Evolutionary conservation across 2,888 invertebrate genomes (phyloP), one percentile per base, ranked within the genome.

Genomic region (Heteromyza rotundicornis): DNA sequence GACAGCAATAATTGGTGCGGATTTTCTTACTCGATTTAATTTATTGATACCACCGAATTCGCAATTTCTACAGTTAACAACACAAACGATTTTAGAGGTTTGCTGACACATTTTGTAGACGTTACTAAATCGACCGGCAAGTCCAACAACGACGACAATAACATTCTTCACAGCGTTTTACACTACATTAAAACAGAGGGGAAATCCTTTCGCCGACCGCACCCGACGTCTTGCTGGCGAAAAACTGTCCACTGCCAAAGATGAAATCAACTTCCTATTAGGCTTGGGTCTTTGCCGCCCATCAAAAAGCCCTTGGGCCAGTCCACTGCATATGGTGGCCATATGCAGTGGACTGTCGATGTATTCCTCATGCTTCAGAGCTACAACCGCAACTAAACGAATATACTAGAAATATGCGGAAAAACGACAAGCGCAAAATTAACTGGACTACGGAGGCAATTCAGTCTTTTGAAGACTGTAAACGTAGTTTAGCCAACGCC

Each of bases 1-100:
- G 47, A 49, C 65, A 16, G 63, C 69, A 2, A 69, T 68, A 58
- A 50, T 69, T 19, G 66, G 65, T 1, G 67, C 64, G 2, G 68
- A 69, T 50, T 66, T 67, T 49, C 60, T 68, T 22, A 20, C 51
- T 12, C 17, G 57, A 12, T 59, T 59, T 17, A 54, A 57, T n/a
- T 27, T 66, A 16, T 16, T 65, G 1, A 60, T 66, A 40, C 40
- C n/a, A 40, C 40, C 40, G 40, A 40, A n/a, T 40, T 40, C 40
- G 40, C 10, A 20, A 14, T 63, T 53, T 59, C 59, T 14, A 63
- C 60, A n/a, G 14, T 61, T 10, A 51, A 63, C 16, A 19, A 27
- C 12, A 24, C 47, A 8, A 52, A 24, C 12, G 22, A 40, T 17
- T 63, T 53, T 47, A 51, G 57, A 57, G 20, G 32, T 7, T 36